Conservation (phyloP, 1,140 invertebrate genomes). For the Colletes gigas region DNA sequence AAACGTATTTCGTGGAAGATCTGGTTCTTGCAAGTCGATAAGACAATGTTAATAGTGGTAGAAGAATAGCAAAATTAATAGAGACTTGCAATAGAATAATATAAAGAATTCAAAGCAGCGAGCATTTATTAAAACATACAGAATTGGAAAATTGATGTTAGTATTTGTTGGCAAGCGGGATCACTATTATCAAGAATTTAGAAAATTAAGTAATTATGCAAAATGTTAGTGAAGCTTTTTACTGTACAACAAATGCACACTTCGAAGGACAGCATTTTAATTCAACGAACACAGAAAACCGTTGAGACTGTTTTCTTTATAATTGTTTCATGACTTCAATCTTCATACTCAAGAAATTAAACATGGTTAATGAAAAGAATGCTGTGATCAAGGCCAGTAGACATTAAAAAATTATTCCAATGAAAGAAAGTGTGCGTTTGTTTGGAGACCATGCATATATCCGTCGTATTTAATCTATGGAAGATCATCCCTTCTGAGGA, state of each 20-base stretch:
- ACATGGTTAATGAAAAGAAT: no score
- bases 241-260: not conserved
- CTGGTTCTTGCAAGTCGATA: slow-evolving; percentile 73
- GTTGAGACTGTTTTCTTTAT: no score
- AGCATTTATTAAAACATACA: not conserved
- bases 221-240: not conserved
- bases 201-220: not conserved
- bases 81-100: not conserved
- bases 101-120: not conserved
- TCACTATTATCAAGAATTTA: not conserved
- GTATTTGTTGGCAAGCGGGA: not conserved
- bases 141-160: slow-evolving; percentile 15
- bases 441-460: not conserved
- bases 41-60: slow-evolving; percentile 17
- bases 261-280: not conserved
- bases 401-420: not conserved
- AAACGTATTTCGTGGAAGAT: slow-evolving; percentile 65
- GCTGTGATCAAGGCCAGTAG: no score
- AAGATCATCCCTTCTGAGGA: not conserved
- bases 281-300: no score
- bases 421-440: not conserved
- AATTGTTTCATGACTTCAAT: no score
- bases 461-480: not conserved
- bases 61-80: not conserved
- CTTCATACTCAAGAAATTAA: no score